Base-by-base conservation (phyloP, 2,113 vertebrate species). In the Zeus faber region DNA sequence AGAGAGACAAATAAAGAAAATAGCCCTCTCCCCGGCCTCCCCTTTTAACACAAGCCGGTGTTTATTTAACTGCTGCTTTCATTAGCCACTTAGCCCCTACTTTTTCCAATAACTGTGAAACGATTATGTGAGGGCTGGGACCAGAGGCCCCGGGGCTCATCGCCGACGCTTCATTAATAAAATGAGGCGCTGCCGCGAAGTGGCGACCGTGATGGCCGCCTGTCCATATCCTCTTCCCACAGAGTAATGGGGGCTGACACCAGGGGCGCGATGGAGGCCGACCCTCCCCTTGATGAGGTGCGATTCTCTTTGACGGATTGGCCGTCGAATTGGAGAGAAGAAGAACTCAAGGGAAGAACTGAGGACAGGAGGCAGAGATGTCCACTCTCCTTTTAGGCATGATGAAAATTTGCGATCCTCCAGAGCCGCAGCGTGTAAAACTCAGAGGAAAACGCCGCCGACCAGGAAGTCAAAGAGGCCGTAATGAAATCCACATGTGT, bases 51-150 rank as follows among this genome's bases (percentile, higher is more conserved):
- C 33, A 31, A 71, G 55, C 68, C 39, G 27, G 73, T 85, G 76
- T 89, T 86, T 87, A 81, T 82, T 74, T 78, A 84, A 85, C 64
- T 64, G 68, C 70, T 33, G 23, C 54, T 72, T 85, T 83, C 75
- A 85, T 81, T 79, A 83, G 73, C 61, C 66, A 65, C 71, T 80
- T 72, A 77, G 64, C 69, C 4, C 69, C 48, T 51, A 54, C 72
- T 69, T 55, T 57, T 62, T 61, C 46, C 59, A 76, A 74, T 68
- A 82, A 78, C 76, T 68, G 62, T 77, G 65, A 87, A 83, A 81
- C 27, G 2, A 75, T 85, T 73, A 81, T 70, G 56, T 52, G 58
- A 65, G 60, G 66, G 67, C 46, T 46, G 72, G 70, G 60, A 72
- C 64, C 51, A 20, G 72, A 70, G 70, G 65, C n/a, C n/a, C 56